Conservation (phyloP, 2,888 invertebrate genomes). For the Temnothorax ravouxi region DNA sequence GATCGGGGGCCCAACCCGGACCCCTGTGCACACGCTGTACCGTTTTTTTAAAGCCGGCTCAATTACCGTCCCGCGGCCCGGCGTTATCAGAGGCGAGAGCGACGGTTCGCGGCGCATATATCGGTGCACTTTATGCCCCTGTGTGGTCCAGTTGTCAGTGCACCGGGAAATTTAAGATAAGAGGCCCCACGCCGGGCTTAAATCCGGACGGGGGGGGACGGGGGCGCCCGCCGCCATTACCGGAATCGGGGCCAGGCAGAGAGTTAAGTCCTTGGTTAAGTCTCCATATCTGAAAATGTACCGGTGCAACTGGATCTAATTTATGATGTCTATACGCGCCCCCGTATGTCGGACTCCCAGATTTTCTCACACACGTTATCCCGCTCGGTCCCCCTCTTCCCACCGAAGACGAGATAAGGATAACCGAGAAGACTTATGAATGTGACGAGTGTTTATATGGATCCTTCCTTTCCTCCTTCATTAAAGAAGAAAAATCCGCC, state of each 20-base stretch:
- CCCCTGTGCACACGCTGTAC: conserved; percentile 20
- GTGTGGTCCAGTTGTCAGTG: conserved; percentile 56
- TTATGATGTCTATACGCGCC: conserved; percentile 36
- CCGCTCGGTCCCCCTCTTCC: not conserved
- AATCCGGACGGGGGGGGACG: conserved; percentile 1
- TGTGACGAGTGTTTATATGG: not conserved
- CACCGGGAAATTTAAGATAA: conserved; percentile 50
- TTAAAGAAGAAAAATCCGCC: not conserved
- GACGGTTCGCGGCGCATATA: conserved; percentile 44
- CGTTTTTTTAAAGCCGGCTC: conserved; percentile 53
- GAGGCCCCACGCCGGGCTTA: conserved; percentile 30
- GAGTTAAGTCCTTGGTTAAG: too few relatives aligned
- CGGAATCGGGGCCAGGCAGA: conserved; percentile 50
- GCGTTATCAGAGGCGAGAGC: conserved; percentile 48
- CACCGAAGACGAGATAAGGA: not conserved
- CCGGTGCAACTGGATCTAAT: conserved; percentile 53
- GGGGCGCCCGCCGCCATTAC: conserved; percentile 17
- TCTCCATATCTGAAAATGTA: conserved; percentile 39
- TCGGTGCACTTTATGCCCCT: conserved; percentile 48
- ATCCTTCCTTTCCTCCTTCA: not conserved
- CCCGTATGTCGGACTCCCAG: not conserved
- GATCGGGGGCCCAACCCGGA: not conserved
- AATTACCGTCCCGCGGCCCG: conserved; percentile 5
- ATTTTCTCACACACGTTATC: conserved; percentile 47
- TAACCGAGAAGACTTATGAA: conserved; percentile 15